Evolutionary conservation across 2,797 vertebrate species (phyloP).

Genomic region (Ataeniobius toweri): DNA sequence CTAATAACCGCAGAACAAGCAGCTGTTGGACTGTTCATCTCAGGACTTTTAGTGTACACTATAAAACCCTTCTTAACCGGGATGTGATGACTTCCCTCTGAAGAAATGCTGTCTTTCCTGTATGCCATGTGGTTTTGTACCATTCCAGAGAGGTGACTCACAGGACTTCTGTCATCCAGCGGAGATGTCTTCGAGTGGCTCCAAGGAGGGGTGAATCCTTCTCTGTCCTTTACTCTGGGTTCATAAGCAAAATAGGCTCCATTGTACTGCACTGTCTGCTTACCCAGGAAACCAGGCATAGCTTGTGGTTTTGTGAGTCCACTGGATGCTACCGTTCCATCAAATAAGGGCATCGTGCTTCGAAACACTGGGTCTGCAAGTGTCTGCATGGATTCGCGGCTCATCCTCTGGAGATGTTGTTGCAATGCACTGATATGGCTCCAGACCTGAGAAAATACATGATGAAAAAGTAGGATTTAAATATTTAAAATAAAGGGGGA

Average conservation of each 20-base stretch:
- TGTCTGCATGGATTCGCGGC: slow-evolving; percentile 75
- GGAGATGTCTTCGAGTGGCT: slow-evolving; percentile 60
- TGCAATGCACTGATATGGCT: slow-evolving; percentile 31
- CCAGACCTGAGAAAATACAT: slow-evolving; percentile 56
- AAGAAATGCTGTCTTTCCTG: slow-evolving; percentile 71
- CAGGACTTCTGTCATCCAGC: slow-evolving; percentile 61
- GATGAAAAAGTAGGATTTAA: slow-evolving; percentile 20
- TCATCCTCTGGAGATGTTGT: slow-evolving; percentile 76
- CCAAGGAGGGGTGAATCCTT: slow-evolving; percentile 73
- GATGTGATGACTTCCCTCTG: slow-evolving; percentile 67
- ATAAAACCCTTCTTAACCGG: slow-evolving; percentile 70
- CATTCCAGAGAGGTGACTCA: slow-evolving; percentile 66
- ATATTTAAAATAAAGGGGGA: neutral
- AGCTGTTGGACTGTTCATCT: slow-evolving; percentile 52
- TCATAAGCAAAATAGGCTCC: slow-evolving; percentile 84
- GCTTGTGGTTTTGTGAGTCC: slow-evolving; percentile 66
- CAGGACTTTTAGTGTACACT: slow-evolving; percentile 66
- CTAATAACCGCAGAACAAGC: slow-evolving; percentile 48
- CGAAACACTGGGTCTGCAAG: slow-evolving; percentile 72
- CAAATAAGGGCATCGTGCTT: slow-evolving; percentile 82
- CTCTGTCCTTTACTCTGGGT: slow-evolving; percentile 67
- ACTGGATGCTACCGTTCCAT: slow-evolving; percentile 63
- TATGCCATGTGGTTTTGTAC: slow-evolving; percentile 71
- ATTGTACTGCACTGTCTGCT: slow-evolving; percentile 76
- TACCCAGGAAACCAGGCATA: slow-evolving; percentile 60